phyloP scores from a whole-genome alignment of 2,113 vertebrate species.

The Hirundichthys speculiger region DNA sequence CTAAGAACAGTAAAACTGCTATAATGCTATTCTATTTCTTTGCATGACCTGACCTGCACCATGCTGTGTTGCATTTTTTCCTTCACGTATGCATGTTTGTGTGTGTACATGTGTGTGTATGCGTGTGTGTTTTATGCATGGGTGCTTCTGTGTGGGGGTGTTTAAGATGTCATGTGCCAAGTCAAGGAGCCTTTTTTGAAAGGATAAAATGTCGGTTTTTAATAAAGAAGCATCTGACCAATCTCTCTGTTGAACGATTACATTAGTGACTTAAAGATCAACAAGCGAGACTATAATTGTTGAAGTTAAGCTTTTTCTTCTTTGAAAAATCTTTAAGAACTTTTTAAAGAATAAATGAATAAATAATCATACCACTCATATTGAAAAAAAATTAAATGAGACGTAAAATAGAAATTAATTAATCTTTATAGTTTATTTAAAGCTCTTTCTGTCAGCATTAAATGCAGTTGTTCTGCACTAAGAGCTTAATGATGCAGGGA shows the following conservation, averaged over 20 bases:
- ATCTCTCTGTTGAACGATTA: slow-evolving; percentile 22
- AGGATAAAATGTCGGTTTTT: slow-evolving; percentile 5
- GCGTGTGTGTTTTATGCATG: slow-evolving; percentile 12
- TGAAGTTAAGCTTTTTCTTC: too few species aligned
- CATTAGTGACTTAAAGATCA: neutral
- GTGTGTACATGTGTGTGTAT: neutral
- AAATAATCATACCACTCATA: too few species aligned
- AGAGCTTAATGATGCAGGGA: too few species aligned
- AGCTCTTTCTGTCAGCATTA: too few species aligned
- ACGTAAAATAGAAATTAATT: too few species aligned
- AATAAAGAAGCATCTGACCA: slow-evolving; percentile 45
- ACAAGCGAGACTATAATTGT: neutral
- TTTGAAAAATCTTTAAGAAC: too few species aligned
- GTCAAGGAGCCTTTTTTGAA: neutral
- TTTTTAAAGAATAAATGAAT: too few species aligned
- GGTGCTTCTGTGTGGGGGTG: slow-evolving; percentile 1
- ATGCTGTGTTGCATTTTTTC: neutral
- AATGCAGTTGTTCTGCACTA: too few species aligned
- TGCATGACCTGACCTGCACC: slow-evolving; percentile 21
- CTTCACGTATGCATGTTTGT: slow-evolving; percentile 4
- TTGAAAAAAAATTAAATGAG: too few species aligned
- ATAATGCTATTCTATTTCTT: neutral
- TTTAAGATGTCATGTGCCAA: too few species aligned
- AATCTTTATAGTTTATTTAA: too few species aligned
- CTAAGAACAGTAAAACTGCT: neutral